These are phyloP conservation scores for Muscicapa comitata DNA, from an alignment of 2,797 vertebrate species.

Conservation along the genomic window DNA sequence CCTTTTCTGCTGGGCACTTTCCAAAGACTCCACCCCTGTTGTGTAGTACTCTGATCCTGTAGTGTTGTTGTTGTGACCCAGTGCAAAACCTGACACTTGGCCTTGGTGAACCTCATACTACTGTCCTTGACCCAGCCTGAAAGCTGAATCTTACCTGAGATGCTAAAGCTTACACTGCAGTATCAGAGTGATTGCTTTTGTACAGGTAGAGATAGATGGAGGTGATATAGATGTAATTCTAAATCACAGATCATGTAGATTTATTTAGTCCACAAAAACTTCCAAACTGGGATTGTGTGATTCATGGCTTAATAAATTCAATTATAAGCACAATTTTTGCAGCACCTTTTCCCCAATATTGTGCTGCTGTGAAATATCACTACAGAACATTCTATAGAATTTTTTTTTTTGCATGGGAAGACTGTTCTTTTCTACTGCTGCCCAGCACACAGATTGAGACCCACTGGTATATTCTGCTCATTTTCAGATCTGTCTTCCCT, in stretches of 20 bases:
- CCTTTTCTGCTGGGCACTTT: rapidly evolving
- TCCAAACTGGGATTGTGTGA: background rate
- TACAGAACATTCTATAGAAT: background rate
- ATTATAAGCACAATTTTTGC: background rate
- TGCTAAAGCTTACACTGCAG: background rate
- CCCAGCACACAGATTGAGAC: background rate
- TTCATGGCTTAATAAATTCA: background rate
- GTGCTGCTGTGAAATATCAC: background rate
- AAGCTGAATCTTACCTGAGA: background rate
- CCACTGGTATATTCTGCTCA: background rate
- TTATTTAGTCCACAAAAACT: background rate
- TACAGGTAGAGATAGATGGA: background rate
- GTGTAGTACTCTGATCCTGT: background rate
- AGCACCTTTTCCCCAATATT: background rate
- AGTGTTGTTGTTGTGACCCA: background rate
- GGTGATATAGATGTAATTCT: background rate
- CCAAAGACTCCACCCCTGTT: background rate
- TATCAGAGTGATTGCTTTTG: background rate
- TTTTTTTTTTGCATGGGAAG: background rate
- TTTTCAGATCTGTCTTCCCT: background rate
- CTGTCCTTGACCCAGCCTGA: background rate
- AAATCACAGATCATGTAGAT: background rate
- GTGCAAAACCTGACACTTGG: background rate
- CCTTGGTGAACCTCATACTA: background rate
- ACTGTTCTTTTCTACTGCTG: background rate